Base-by-base conservation (phyloP, 2,797 vertebrate genomes). In the Phataginus tetradactyla region DNA sequence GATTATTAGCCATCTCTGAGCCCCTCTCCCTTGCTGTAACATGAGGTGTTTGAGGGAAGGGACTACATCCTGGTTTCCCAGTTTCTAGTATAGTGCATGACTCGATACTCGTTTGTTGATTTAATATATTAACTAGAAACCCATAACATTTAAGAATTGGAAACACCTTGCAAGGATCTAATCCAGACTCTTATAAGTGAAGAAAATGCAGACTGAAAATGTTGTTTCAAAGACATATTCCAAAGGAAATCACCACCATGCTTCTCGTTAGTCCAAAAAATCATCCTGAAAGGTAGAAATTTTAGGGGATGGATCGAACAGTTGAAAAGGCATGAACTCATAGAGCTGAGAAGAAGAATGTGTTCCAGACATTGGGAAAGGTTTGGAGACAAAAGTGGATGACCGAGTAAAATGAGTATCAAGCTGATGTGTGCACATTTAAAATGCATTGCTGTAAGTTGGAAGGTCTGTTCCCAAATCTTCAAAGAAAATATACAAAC, bases 231-330 rank as follows among this genome's bases (percentile, higher is more conserved):
- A 86, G 64, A 74, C 39, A 79, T 63, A 78, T 75, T 64, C 78
- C 85, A 78, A 86, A 90, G 68, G 84, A 94, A 84, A 86, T 96
- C 57, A 83, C 66, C 29, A 59, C 68, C 14, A 14, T 5, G 27
- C 21, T 78, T 39, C 61, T 23, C 83, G 32, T 84, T 83, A 59
- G 63, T 81, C 49, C n/a, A 49, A 86, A 87, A 78, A 78, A 77
- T 11, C 18, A 77, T 80, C 51, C 34, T 87, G 94, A 94, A 92
- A 95, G 88, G 86, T 37, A 86, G 69, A 86, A 72, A 90, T 96
- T 96, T 94, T 27, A 87, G 83, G 45, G 13, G 63, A 68, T 83
- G 74, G 74, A 75, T 42, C 86, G 92, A 95, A 91, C 83, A 95
- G 55, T 39, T 72, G 93, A 81, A 91, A 95, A 94, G 55, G 55